Evolutionary conservation across 1,140 invertebrate species (phyloP).

Genomic region (Macrocentrus cingulum): DNA sequence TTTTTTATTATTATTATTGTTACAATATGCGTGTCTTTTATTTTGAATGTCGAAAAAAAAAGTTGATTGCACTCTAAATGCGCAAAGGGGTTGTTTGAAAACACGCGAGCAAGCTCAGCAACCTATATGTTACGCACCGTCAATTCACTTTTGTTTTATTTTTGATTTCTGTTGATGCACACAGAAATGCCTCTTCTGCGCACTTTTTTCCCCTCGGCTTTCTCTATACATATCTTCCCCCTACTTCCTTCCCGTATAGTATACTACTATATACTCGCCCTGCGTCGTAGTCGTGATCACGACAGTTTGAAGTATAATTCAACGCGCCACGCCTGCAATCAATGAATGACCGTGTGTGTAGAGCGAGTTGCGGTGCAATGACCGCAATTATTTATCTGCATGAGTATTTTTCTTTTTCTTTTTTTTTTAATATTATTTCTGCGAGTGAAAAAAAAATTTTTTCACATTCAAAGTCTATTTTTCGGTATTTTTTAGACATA

Average conservation of each 20-base stretch:
- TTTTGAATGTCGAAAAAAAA: too few species aligned
- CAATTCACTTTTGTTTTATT: too few species aligned
- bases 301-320: slow-evolving; percentile 24
- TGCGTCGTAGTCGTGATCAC: slow-evolving; percentile 29
- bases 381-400: slow-evolving; percentile 8
- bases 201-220: slow-evolving; percentile 6
- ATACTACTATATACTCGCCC: slow-evolving; percentile 1
- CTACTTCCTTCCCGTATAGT: neutral
- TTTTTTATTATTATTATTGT: slow-evolving; percentile 7
- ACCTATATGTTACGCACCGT: neutral
- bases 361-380: slow-evolving; percentile 26
- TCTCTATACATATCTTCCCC: neutral
- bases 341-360: slow-evolving; percentile 44
- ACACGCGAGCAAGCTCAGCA: neutral
- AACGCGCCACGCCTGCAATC: slow-evolving; percentile 34
- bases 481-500: too few species aligned
- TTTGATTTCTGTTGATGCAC: too few species aligned
- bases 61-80: too few species aligned
- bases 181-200: neutral
- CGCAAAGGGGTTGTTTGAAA: slow-evolving; percentile 4
- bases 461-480: too few species aligned
- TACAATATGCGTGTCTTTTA: neutral
- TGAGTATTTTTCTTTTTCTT: too few species aligned
- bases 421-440: too few species aligned
- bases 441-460: too few species aligned